phyloP scores from a whole-genome alignment of 1,140 invertebrate genomes.

The Propsilocerus akamusi region DNA sequence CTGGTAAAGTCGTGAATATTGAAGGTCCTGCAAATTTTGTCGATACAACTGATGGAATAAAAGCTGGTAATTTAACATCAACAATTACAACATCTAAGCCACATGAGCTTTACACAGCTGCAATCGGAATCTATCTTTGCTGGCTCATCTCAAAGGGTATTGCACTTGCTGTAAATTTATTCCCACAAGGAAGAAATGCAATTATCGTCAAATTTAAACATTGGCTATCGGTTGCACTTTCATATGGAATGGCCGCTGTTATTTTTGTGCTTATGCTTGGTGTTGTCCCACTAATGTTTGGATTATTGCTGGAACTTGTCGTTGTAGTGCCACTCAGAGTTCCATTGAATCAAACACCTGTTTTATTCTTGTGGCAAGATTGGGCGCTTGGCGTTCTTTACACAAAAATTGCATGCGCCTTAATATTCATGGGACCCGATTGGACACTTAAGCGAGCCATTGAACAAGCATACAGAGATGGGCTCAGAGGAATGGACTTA shows the following conservation, averaged over 20 bases:
- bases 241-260: conserved; percentile 44
- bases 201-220: conserved; percentile 54
- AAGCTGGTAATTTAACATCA: conserved; percentile 19
- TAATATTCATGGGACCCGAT: conserved; percentile 95
- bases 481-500: conserved; percentile 81
- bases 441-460: conserved; percentile 81
- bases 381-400: conserved; percentile 94
- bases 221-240: conserved; percentile 46
- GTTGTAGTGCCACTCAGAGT: conserved; percentile 85
- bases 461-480: conserved; percentile 78
- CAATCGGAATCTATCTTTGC: conserved; percentile 73
- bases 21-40: not conserved
- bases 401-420: conserved; percentile 92
- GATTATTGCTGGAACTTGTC: conserved; percentile 77
- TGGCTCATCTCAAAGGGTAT: conserved; percentile 68
- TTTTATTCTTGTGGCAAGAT: conserved; percentile 91
- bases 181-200: conserved; percentile 67
- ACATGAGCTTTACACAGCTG: conserved; percentile 91
- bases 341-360: conserved; percentile 81
- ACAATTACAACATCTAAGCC: conserved; percentile 41
- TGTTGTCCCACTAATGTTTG: conserved; percentile 82
- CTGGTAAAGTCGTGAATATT: conserved; percentile 5
- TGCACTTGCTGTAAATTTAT: conserved; percentile 63
- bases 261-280: conserved; percentile 61
- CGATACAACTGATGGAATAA: conserved; percentile 7